phyloP scores from a whole-genome alignment of 2,888 invertebrate genomes.

The Corythucha ciliata region DNA sequence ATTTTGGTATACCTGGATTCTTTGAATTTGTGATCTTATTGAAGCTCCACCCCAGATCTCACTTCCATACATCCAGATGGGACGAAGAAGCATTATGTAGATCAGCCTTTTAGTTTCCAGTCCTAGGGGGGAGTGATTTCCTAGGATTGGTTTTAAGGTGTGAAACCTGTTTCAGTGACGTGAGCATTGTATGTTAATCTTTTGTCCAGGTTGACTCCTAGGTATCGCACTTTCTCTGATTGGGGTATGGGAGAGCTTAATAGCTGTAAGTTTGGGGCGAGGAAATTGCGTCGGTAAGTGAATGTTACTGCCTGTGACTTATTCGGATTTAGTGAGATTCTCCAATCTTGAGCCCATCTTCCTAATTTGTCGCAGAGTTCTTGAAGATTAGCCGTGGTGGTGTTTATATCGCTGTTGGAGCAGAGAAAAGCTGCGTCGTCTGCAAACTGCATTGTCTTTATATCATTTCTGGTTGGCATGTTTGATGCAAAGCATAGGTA shows the following conservation, averaged over 20 bases:
- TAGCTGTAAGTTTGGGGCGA: not conserved
- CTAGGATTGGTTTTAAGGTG: not conserved
- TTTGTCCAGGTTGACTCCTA: conserved; percentile 9
- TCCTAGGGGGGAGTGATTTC: not conserved
- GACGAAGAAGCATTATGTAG: conserved; percentile 3
- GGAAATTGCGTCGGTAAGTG: conserved; percentile 2
- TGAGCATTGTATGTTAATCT: conserved; percentile 3
- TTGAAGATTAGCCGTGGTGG: not conserved
- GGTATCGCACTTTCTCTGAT: not conserved
- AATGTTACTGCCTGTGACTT: conserved; percentile 1
- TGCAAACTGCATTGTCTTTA: not conserved
- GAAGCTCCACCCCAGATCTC: not conserved
- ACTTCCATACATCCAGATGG: conserved; percentile 12
- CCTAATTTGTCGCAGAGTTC: not conserved
- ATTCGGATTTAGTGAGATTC: conserved; percentile 4
- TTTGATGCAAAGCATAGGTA: not conserved
- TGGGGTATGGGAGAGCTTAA: not conserved
- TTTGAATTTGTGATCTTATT: not conserved
- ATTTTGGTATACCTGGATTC: not conserved
- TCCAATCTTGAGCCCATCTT: not conserved
- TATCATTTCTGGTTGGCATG: not conserved
- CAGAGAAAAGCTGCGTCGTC: not conserved
- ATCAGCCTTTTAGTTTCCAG: not conserved
- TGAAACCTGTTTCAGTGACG: not conserved
- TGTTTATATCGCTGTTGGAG: not conserved